Conservation (phyloP, 2,888 invertebrate genomes). For the Cistogaster globosa region DNA sequence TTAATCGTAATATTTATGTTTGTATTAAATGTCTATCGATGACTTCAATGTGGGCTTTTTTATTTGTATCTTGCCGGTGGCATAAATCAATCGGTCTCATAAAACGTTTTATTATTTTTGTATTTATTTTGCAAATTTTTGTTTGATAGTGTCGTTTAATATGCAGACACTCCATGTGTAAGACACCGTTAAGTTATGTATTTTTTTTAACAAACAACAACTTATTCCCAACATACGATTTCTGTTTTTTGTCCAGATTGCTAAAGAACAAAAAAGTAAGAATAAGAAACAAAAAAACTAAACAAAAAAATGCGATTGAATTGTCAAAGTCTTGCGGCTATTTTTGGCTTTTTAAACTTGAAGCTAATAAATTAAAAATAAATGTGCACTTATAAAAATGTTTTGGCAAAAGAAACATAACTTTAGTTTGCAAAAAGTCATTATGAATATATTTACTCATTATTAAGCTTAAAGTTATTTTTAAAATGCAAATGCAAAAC, state of each 20-base stretch:
- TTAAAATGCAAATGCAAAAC: no score
- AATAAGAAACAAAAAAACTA: constrained; percentile 17
- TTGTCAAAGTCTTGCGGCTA: constrained; percentile 62
- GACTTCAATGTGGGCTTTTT: constrained; percentile 68
- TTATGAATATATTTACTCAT: no score
- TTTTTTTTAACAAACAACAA: constrained; percentile 58
- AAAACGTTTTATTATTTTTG: constrained; percentile 60
- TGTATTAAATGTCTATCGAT: constrained; percentile 63
- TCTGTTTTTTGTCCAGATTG: background rate
- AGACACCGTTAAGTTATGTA: constrained; percentile 70
- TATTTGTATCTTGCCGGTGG: constrained; percentile 70
- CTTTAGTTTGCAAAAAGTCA: background rate
- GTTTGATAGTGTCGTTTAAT: constrained; percentile 73
- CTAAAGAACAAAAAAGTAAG: constrained; percentile 26
- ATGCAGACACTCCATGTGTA: constrained; percentile 69
- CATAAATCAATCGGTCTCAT: constrained; percentile 72
- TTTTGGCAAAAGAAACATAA: constrained; percentile 5
- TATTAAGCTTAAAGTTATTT: no score
- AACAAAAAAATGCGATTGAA: constrained; percentile 55
- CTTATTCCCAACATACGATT: constrained; percentile 56
- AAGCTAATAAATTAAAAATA: constrained; percentile 61
- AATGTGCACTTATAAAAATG: constrained; percentile 45
- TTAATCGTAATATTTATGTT: constrained; percentile 28
- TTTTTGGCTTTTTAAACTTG: constrained; percentile 49
- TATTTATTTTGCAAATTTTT: constrained; percentile 62